Conservation (phyloP, 2,797 vertebrate genomes). For the Rhabdomys pumilio region DNA sequence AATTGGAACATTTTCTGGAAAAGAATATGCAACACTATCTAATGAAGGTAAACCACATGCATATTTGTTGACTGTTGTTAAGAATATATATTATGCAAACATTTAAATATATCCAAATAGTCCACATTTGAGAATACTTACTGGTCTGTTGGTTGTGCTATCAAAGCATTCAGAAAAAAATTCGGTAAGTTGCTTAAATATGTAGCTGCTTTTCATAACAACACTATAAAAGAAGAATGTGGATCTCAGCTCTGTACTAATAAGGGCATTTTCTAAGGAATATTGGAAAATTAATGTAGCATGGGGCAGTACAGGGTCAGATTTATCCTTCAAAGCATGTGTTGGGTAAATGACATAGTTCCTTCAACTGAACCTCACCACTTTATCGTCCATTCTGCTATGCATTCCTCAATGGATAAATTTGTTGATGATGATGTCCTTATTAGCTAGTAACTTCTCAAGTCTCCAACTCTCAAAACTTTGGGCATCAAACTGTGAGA, state of each 20-base stretch:
- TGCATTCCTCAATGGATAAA: background rate
- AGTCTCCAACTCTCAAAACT: background rate
- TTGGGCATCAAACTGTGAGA: background rate
- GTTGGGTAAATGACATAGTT: background rate
- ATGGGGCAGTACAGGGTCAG: background rate
- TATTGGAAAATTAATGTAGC: background rate
- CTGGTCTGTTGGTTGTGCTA: slow-evolving; percentile 12
- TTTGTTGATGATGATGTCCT: no score
- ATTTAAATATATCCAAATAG: background rate
- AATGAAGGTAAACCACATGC: background rate
- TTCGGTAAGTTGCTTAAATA: background rate
- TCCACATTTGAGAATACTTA: slow-evolving; percentile 21
- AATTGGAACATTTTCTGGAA: background rate
- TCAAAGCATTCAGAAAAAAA: slow-evolving; percentile 17
- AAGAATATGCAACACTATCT: background rate
- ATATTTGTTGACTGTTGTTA: background rate
- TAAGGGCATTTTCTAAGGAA: background rate
- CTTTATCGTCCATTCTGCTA: background rate
- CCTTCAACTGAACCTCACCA: background rate
- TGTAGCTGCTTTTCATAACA: background rate
- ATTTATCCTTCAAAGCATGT: background rate
- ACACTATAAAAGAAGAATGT: background rate
- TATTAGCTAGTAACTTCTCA: background rate
- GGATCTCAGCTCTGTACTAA: background rate
- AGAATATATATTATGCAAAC: background rate